Base-by-base conservation (phyloP, 2,113 vertebrate species). In the Mus pahari region DNA sequence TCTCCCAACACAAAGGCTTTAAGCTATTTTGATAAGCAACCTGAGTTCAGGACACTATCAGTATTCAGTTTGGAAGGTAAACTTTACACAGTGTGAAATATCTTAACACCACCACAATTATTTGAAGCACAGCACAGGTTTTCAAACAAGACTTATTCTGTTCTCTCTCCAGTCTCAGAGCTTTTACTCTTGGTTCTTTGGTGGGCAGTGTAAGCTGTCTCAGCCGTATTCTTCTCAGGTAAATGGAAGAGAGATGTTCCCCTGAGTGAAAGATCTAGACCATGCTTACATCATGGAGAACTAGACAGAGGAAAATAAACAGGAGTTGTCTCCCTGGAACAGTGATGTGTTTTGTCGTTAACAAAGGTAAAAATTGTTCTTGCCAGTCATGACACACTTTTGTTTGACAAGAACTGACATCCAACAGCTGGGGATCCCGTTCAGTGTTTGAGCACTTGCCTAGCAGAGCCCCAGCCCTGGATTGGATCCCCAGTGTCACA, bases 81-180 rank as follows among this genome's bases (percentile, higher is more conserved):
- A 91, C 33, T 86, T 95, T 96, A 94, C n/a, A 97, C 92, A 84
- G 89, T 93, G 55, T 93, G n/a, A 94, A 96, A 89, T 92, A 89
- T 95, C 95, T 96, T 95, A 81, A 93, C 77, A 96, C 39, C 90
- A 55, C 90, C 90, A 88, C 78, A 95, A 96, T 94, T 93, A 89
- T 78, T 92, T 39, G 71, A 91, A 95, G 74, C 62, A 50, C 74
- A 50, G n/a, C 60, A 73, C 36, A 3, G 84, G 89, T 94, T 96
- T 96, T 92, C 68, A 95, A 91, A 86, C 58, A 58, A 88, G 84
- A 92, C 66, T 87, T 66, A 89, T 70, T 19, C 73, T 86, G 86
- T 75, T 86, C 68, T 82, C 78, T 58, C 64, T 66, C 50, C 94
- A 86, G 77, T 88, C 92, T 77, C 71, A 11, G 48, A 33, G 77